phyloP scores from a whole-genome alignment of 2,888 invertebrate species.

The Halictus quadricinctus region DNA sequence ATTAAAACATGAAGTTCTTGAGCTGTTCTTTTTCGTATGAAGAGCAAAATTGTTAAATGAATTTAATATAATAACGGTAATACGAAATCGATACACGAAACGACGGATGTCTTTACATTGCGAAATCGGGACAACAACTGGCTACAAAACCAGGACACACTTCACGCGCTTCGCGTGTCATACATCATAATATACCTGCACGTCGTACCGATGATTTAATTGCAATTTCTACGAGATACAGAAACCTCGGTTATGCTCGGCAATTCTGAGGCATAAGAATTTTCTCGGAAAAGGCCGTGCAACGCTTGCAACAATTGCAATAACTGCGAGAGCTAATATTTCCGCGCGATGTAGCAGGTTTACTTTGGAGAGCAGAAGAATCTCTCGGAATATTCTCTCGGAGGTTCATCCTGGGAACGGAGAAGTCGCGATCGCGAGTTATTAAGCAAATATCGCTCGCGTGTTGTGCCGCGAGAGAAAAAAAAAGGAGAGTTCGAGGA shows the following conservation, averaged over 20 bases:
- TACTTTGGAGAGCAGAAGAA: background rate
- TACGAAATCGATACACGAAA: background rate
- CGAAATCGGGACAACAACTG: background rate
- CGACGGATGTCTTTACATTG: background rate
- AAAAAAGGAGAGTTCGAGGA: background rate
- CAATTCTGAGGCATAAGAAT: background rate
- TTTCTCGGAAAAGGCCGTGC: background rate
- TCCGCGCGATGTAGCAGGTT: background rate
- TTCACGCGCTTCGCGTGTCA: background rate
- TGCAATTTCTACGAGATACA: background rate
- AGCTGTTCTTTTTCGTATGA: background rate
- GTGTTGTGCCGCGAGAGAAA: background rate
- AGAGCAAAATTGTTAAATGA: background rate
- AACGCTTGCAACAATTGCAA: background rate
- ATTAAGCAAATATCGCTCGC: background rate
- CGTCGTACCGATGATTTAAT: background rate
- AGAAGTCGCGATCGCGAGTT: background rate
- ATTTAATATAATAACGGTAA: background rate
- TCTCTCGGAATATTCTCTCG: background rate
- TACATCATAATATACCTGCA: no score
- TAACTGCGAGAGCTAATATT: background rate
- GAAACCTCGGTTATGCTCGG: background rate
- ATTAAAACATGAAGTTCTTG: background rate
- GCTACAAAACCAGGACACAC: background rate
- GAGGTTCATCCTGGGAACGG: background rate